Percentiles rank a stretch among this genome's conserved stretches.
These are phyloP conservation scores for Aurelia coerulea DNA, from an alignment of 30 jellyfish, hydroid and myxozoan genomes.

Conservation along the genomic window DNA sequence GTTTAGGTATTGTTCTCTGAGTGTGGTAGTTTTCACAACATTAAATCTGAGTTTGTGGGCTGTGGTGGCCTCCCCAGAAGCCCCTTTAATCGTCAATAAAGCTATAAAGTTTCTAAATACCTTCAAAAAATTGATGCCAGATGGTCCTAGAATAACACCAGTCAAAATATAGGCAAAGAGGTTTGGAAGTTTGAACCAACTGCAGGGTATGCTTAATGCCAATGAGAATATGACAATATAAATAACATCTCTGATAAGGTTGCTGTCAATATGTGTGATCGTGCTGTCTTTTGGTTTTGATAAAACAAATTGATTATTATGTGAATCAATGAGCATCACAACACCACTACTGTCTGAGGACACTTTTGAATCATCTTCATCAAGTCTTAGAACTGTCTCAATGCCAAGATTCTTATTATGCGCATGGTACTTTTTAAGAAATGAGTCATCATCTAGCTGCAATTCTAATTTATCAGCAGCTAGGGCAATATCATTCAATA, in stretches of 20 bases:
- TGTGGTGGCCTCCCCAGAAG: too few relatives aligned
- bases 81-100: neutral
- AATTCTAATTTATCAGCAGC: conserved; percentile 94
- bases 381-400: conserved; percentile 89
- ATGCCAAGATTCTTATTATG: conserved; percentile 60
- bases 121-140: conserved; percentile 79
- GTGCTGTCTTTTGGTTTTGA: conserved; percentile 96
- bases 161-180: conserved; percentile 85
- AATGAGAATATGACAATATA: conserved; percentile 64
- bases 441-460: conserved; percentile 82
- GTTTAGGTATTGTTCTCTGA: too few relatives aligned
- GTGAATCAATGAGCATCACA: conserved; percentile 86
- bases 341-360: conserved; percentile 85
- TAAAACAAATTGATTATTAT: conserved; percentile 83
- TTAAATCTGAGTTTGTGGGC: too few relatives aligned
- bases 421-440: conserved; percentile 59
- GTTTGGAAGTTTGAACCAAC: conserved; percentile 80
- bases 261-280: conserved; percentile 91
- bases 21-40: too few relatives aligned
- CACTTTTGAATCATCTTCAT: conserved; percentile 52
- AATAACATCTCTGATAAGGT: conserved; percentile 77
- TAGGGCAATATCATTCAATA: conserved; percentile 72
- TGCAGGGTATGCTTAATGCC: conserved; percentile 76
- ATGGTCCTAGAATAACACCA: conserved; percentile 96
- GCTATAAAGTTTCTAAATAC: conserved; percentile 30